phyloP scores from a whole-genome alignment of 2,113 vertebrate species.

The Alectura lathami region DNA sequence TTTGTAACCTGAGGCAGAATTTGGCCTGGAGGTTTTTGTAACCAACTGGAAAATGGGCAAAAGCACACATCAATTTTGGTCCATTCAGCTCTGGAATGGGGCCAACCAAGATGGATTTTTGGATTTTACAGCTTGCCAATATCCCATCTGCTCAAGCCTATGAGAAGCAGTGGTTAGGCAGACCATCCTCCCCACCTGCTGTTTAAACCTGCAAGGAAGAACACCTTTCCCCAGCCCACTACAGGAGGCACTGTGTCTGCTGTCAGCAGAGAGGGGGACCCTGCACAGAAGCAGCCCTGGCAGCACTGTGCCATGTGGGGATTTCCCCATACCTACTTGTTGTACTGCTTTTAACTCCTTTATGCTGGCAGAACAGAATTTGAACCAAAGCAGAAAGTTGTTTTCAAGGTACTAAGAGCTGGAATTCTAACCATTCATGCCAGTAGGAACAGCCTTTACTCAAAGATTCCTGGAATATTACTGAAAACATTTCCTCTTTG shows the following conservation, averaged over 20 bases:
- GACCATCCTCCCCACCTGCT: not conserved
- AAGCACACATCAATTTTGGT: not conserved
- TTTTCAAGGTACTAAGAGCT: constrained; percentile 42
- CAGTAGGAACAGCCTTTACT: not conserved
- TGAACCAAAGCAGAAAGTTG: not conserved
- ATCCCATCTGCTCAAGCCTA: not conserved
- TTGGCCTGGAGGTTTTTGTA: not conserved
- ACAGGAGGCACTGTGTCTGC: not conserved
- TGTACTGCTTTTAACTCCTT: constrained; percentile 4
- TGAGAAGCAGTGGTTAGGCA: not conserved
- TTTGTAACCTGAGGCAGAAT: not conserved
- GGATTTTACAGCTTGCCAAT: not conserved
- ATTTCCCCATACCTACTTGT: not conserved
- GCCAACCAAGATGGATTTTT: not conserved
- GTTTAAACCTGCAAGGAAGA: not conserved
- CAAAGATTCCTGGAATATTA: constrained; percentile 44
- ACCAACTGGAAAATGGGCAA: not conserved
- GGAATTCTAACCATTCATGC: not conserved
- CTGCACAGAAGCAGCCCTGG: not conserved
- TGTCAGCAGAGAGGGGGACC: not conserved
- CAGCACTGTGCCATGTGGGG: not conserved
- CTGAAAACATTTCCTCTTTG: constrained; percentile 66
- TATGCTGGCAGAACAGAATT: not conserved
- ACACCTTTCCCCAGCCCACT: not conserved
- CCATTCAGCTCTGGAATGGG: not conserved